Conservation (phyloP, 2,113 vertebrate genomes). For the Poecilia latipinna region DNA sequence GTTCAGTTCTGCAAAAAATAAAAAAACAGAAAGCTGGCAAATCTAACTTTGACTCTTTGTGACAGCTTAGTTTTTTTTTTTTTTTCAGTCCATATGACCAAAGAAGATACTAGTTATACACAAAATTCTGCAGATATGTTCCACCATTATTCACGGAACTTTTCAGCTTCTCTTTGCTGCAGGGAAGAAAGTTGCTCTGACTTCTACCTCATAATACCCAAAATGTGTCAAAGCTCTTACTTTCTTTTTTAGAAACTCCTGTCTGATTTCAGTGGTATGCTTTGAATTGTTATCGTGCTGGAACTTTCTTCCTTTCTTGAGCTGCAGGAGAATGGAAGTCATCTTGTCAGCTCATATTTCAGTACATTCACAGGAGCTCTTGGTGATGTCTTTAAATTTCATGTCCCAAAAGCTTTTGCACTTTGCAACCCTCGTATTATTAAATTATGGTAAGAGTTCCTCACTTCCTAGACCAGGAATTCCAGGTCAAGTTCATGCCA, state of each 20-base stretch:
- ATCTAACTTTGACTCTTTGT: background rate
- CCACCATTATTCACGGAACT: background rate
- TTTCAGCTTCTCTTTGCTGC: background rate
- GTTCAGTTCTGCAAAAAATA: background rate
- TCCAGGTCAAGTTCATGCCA: conserved; percentile 4
- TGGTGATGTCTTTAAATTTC: conserved; percentile 11
- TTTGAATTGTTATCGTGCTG: conserved; percentile 8
- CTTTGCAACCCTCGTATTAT: background rate
- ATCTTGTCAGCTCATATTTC: conserved; percentile 3
- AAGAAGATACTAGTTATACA: background rate
- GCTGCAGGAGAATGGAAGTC: background rate
- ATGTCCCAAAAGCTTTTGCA: conserved; percentile 1
- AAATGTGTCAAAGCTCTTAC: conserved; percentile 6
- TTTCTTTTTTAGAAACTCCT: conserved; percentile 1
- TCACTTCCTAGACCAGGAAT: background rate
- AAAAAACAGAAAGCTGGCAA: background rate
- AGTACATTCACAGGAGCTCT: background rate
- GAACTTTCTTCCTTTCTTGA: background rate
- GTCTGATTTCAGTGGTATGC: conserved; percentile 3
- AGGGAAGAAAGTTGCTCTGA: background rate
- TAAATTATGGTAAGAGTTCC: background rate
- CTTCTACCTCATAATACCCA: background rate
- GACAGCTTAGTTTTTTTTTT: background rate
- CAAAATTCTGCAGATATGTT: background rate
- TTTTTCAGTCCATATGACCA: background rate